These are phyloP conservation scores for Australoheros scitulus DNA, from an alignment of 2,113 vertebrate genomes.

Conservation along the genomic window DNA sequence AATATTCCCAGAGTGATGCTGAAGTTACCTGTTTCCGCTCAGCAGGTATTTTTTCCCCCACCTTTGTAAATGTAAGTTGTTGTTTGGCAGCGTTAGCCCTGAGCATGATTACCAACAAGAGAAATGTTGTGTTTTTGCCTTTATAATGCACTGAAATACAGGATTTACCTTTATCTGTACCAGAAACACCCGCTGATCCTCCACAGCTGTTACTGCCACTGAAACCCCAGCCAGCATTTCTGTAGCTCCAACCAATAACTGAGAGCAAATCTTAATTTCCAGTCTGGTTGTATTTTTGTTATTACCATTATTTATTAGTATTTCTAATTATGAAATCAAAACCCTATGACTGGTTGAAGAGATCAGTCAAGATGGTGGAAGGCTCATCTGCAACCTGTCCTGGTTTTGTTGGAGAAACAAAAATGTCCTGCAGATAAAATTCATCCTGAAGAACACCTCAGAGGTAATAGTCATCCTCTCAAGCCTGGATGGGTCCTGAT, in stretches of 20 bases:
- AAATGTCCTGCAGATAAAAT: too few relatives aligned
- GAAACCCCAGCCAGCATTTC: background rate
- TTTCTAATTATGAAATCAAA: background rate
- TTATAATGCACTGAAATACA: background rate
- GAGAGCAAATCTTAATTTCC: background rate
- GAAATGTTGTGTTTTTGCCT: too few relatives aligned
- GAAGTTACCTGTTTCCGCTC: background rate
- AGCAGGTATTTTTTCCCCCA: background rate
- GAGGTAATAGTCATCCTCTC: too few relatives aligned
- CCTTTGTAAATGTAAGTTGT: too few relatives aligned
- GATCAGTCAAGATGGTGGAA: background rate
- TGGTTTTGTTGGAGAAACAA: background rate
- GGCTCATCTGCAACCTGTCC: background rate
- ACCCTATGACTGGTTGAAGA: too few relatives aligned
- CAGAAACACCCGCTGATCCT: too few relatives aligned
- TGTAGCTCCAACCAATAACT: background rate
- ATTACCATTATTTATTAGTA: accelerated
- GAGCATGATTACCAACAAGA: background rate
- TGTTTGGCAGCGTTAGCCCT: accelerated
- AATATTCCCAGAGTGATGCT: background rate
- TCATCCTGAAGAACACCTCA: too few relatives aligned
- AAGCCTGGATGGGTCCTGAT: too few relatives aligned
- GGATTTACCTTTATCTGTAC: too few relatives aligned
- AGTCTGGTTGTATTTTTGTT: background rate
- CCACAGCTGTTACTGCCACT: background rate